A percentile compares a stretch with the other conserved stretches of the same genome.
Conservation (phyloP, 2,888 invertebrate genomes). For the Coecobrya sp. region DNA sequence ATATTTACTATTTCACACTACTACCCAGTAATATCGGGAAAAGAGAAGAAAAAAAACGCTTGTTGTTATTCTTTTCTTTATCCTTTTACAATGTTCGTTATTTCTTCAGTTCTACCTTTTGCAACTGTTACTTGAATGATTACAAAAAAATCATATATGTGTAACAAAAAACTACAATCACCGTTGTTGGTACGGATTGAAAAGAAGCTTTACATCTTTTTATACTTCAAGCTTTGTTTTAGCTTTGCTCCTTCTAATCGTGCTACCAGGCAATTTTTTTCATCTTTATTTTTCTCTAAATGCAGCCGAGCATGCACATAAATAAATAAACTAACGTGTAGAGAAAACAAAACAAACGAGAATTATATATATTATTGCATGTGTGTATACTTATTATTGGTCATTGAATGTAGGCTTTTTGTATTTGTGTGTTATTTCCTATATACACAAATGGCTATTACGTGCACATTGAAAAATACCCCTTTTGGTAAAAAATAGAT, state of each 20-base stretch:
- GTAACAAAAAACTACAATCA: slow-evolving; percentile 8
- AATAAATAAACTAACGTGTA: not conserved
- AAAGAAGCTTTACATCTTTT: not conserved
- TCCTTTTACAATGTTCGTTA: not conserved
- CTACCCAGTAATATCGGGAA: not conserved
- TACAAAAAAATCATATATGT: not conserved
- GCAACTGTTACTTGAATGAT: not conserved
- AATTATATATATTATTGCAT: too few species aligned
- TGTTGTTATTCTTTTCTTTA: too few species aligned
- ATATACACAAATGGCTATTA: not conserved
- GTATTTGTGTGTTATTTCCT: too few species aligned
- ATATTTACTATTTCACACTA: not conserved
- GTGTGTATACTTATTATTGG: too few species aligned
- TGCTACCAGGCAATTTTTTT: slow-evolving; percentile 60
- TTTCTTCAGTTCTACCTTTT: not conserved
- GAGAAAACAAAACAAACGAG: slow-evolving; percentile 12
- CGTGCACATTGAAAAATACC: not conserved
- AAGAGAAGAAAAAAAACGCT: not conserved
- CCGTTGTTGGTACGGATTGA: not conserved
- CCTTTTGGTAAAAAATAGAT: slow-evolving; percentile 17
- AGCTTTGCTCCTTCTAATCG: slow-evolving; percentile 27
- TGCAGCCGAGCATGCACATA: slow-evolving; percentile 28
- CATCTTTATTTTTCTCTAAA: slow-evolving; percentile 33
- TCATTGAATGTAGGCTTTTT: too few species aligned
- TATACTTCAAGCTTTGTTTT: not conserved